Conservation (phyloP, 2,113 vertebrate genomes). For the Hypanus sabinus region DNA sequence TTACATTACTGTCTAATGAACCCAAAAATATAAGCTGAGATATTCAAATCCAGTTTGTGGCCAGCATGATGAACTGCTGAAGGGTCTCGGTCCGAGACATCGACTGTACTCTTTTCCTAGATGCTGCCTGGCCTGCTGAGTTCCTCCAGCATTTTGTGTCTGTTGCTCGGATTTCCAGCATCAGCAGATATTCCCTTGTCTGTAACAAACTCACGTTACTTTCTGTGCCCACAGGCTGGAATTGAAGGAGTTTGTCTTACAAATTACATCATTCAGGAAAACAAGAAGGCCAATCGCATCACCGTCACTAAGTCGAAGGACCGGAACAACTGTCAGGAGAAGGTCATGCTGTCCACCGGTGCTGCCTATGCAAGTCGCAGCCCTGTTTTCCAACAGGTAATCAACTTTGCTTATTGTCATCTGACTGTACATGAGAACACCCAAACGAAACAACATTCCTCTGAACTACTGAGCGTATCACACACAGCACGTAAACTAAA, state of each 20-base stretch:
- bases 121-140: too few species aligned
- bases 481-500: too few species aligned
- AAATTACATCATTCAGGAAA: constrained; percentile 64
- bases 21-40: not conserved
- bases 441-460: too few species aligned
- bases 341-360: constrained; percentile 55
- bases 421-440: too few species aligned
- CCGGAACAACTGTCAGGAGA: constrained; percentile 67
- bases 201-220: not conserved
- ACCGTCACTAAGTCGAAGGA: constrained; percentile 65
- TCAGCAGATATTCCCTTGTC: too few species aligned
- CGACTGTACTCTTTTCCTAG: too few species aligned
- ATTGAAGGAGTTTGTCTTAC: constrained; percentile 73
- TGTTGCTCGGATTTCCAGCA: too few species aligned
- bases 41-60: not conserved
- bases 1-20: too few species aligned
- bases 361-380: constrained; percentile 58
- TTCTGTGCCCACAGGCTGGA: constrained; percentile 54
- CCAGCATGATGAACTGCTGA: not conserved
- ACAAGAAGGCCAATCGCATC: constrained; percentile 50
- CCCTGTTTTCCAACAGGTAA: constrained; percentile 50
- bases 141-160: too few species aligned
- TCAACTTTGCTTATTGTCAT: not conserved
- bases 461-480: too few species aligned
- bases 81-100: too few species aligned